These are phyloP conservation scores for Cylloceria caligata DNA, from an alignment of 2,888 invertebrate genomes.

Conservation along the genomic window DNA sequence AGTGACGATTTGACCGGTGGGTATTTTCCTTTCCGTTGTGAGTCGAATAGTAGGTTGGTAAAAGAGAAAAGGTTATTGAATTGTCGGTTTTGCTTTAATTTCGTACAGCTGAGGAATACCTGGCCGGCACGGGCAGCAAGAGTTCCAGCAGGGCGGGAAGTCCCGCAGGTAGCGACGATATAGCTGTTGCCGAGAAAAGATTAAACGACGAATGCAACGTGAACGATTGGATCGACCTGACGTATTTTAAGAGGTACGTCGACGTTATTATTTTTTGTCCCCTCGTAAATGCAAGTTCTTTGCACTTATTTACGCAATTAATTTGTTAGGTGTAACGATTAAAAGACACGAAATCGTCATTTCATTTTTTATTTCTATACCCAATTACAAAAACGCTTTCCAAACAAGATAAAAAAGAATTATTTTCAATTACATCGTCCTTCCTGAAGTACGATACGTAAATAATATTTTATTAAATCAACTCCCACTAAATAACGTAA, in stretches of 20 bases:
- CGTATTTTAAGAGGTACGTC: conserved; percentile 88
- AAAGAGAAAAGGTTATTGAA: conserved; percentile 13
- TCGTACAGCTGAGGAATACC: conserved; percentile 81
- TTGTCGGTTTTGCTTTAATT: conserved; percentile 20
- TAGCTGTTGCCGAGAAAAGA: conserved; percentile 80
- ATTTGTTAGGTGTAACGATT: neutral
- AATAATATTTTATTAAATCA: too few species aligned
- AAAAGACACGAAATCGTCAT: conserved; percentile 10
- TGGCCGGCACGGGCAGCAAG: conserved; percentile 81
- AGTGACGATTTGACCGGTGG: conserved; percentile 82
- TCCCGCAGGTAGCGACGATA: conserved; percentile 85
- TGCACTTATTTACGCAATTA: neutral
- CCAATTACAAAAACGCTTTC: too few species aligned
- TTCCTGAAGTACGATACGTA: too few species aligned
- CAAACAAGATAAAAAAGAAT: too few species aligned
- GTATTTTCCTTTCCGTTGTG: conserved; percentile 34
- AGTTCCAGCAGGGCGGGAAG: conserved; percentile 85
- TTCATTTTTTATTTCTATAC: neutral
- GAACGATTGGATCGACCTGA: conserved; percentile 88
- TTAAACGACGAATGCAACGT: conserved; percentile 75
- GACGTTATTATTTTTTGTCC: neutral
- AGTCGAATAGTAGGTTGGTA: neutral
- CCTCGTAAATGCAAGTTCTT: neutral
- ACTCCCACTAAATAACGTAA: too few species aligned
- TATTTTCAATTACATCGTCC: too few species aligned